A percentile compares a stretch with the other conserved stretches of the same genome.
phyloP scores from a whole-genome alignment of 2,797 vertebrate genomes.

The Parambassis ranga region DNA sequence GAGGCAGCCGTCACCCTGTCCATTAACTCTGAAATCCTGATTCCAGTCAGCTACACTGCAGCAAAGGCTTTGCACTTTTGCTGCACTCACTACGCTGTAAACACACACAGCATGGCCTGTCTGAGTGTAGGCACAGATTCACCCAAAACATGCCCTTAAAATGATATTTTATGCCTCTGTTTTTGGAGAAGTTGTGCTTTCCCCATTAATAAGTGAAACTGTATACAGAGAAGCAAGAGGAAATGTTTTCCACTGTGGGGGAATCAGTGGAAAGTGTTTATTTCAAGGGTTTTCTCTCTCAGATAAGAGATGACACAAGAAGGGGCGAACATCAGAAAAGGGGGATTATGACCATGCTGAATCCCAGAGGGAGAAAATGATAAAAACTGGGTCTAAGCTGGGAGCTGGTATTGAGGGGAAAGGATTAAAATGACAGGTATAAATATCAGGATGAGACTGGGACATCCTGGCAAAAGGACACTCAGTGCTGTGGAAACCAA shows the following conservation, averaged over 20 bases:
- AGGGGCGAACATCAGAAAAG: conserved; percentile 49
- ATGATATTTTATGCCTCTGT: conserved; percentile 39
- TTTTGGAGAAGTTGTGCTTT: conserved; percentile 35
- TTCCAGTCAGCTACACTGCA: conserved; percentile 50
- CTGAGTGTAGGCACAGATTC: conserved; percentile 28
- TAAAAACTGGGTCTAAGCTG: conserved; percentile 23
- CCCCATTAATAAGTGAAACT: conserved; percentile 38
- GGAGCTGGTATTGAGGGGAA: neutral
- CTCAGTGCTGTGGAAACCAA: conserved; percentile 1
- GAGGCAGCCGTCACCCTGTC: conserved; percentile 66
- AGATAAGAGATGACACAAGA: conserved; percentile 56
- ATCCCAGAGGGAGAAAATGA: conserved; percentile 41
- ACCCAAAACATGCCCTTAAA: conserved; percentile 45
- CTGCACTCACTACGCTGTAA: conserved; percentile 2
- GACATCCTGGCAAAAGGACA: conserved; percentile 22
- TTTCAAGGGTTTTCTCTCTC: conserved; percentile 52
- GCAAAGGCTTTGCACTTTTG: conserved; percentile 22
- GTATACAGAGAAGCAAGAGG: conserved; percentile 19
- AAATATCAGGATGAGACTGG: conserved; percentile 27
- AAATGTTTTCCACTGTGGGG: conserved; percentile 32
- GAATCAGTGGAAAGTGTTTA: conserved; percentile 59
- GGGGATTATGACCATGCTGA: conserved; percentile 50
- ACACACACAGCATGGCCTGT: conserved; percentile 2
- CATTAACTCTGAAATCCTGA: conserved; percentile 72
- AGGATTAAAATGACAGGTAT: conserved; percentile 53